phyloP scores from a whole-genome alignment of 2,888 invertebrate genomes.

The Heliconius aoede region DNA sequence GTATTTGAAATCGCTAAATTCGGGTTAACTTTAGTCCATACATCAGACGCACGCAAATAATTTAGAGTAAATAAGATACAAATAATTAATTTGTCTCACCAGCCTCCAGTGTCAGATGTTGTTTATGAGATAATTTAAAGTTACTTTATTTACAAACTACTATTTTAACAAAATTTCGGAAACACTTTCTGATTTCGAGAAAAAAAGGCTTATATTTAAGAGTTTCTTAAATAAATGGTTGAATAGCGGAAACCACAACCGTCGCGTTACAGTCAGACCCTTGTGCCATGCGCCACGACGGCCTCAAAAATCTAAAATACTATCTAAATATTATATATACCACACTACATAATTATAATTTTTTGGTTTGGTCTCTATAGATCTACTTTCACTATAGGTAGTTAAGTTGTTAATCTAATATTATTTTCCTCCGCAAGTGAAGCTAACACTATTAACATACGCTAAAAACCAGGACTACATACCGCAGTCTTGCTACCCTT shows the following conservation, averaged over 20 bases:
- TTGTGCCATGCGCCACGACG: too few relatives aligned
- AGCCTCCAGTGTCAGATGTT: not conserved
- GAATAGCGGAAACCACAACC: too few relatives aligned
- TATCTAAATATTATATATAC: too few relatives aligned
- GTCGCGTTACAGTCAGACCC: too few relatives aligned
- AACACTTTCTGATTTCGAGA: not conserved
- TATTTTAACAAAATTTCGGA: not conserved
- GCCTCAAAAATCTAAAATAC: too few relatives aligned
- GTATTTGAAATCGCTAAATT: slow-evolving; percentile 2
- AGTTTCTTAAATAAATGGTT: not conserved
- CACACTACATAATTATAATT: not conserved
- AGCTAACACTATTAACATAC: not conserved
- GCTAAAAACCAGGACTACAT: not conserved
- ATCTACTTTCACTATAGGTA: not conserved
- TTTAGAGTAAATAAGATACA: not conserved
- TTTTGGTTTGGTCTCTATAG: not conserved
- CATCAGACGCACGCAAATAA: not conserved
- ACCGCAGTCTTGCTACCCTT: not conserved
- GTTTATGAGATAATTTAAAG: not conserved
- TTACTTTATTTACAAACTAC: not conserved
- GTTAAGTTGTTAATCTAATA: too few relatives aligned
- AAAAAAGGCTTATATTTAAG: not conserved
- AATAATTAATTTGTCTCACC: not conserved
- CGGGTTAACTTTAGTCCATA: slow-evolving; percentile 16
- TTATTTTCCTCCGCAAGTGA: too few relatives aligned